Conservation (phyloP, 1,140 invertebrate species). For the Solenopsis fugax region DNA sequence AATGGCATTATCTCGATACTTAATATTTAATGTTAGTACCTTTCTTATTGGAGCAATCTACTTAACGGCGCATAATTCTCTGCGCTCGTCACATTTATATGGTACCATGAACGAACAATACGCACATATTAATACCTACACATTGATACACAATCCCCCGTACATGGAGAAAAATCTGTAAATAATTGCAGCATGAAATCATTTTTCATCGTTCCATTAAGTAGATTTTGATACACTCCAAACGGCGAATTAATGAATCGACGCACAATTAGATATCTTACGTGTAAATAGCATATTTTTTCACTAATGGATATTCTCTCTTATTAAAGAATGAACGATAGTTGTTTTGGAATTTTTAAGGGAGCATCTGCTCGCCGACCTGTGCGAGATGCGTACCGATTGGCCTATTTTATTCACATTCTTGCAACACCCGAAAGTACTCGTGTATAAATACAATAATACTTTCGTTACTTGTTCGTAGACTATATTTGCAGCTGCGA, state of each 20-base stretch:
- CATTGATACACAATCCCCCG: slow-evolving; percentile 14
- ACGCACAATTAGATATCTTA: slow-evolving; percentile 84
- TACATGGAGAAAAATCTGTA: slow-evolving; percentile 48
- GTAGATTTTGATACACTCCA: slow-evolving; percentile 83
- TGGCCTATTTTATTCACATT: slow-evolving; percentile 74
- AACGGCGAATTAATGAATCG: slow-evolving; percentile 80
- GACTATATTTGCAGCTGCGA: slow-evolving; percentile 31
- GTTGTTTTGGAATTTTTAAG: slow-evolving; percentile 40
- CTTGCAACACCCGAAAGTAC: slow-evolving; percentile 67
- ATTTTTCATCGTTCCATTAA: slow-evolving; percentile 76
- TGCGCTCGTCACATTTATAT: slow-evolving; percentile 56
- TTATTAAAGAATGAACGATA: slow-evolving; percentile 74
- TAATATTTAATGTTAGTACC: slow-evolving; percentile 33
- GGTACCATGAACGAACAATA: slow-evolving; percentile 10
- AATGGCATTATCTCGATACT: slow-evolving; percentile 57
- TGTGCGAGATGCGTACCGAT: slow-evolving; percentile 60
- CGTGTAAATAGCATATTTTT: slow-evolving; percentile 86
- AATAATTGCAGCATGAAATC: slow-evolving; percentile 68
- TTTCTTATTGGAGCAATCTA: slow-evolving; percentile 58
- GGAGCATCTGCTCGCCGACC: slow-evolving; percentile 22
- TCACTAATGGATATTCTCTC: slow-evolving; percentile 82
- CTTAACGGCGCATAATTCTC: slow-evolving; percentile 25
- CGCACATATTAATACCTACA: slow-evolving; percentile 30
- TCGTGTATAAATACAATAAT: slow-evolving; percentile 59
- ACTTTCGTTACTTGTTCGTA: slow-evolving; percentile 62